Conservation (phyloP, 2,888 invertebrate species). For the Alviniconcha strummeri region DNA sequence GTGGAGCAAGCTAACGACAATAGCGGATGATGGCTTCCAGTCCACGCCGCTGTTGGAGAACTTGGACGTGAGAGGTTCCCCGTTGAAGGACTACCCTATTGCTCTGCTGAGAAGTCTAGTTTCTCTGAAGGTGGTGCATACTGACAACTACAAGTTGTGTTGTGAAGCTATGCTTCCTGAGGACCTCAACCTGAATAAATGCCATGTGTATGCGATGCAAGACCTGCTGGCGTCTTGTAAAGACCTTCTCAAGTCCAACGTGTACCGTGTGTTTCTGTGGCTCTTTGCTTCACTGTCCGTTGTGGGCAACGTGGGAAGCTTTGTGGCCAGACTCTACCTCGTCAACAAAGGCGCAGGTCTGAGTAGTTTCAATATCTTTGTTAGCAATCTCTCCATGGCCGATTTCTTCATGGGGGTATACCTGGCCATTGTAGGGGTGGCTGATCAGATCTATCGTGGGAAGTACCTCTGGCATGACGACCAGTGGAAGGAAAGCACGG, state of each 20-base stretch:
- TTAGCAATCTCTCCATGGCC: constrained; percentile 1
- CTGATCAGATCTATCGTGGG: constrained; percentile 11
- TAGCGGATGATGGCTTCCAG: neutral
- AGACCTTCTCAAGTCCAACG: neutral
- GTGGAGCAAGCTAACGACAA: too few species aligned
- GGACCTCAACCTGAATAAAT: neutral
- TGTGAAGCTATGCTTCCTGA: neutral
- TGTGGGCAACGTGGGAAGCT: neutral
- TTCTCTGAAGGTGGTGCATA: neutral
- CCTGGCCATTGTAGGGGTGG: neutral
- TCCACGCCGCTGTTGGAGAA: neutral
- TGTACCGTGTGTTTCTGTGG: constrained; percentile 14
- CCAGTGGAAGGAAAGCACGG: neutral
- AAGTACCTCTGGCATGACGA: neutral
- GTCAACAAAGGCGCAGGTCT: neutral
- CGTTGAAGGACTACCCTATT: neutral
- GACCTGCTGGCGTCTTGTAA: neutral
- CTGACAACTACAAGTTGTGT: neutral
- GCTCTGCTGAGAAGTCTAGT: neutral
- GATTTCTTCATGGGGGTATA: constrained; percentile 14
- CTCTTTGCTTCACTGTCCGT: neutral
- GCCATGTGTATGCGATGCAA: neutral
- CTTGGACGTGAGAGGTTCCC: neutral
- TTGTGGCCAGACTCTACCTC: neutral
- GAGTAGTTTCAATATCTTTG: constrained; percentile 9